Conservation (phyloP, 2,113 vertebrate genomes). For the Pygoscelis antarcticus region DNA sequence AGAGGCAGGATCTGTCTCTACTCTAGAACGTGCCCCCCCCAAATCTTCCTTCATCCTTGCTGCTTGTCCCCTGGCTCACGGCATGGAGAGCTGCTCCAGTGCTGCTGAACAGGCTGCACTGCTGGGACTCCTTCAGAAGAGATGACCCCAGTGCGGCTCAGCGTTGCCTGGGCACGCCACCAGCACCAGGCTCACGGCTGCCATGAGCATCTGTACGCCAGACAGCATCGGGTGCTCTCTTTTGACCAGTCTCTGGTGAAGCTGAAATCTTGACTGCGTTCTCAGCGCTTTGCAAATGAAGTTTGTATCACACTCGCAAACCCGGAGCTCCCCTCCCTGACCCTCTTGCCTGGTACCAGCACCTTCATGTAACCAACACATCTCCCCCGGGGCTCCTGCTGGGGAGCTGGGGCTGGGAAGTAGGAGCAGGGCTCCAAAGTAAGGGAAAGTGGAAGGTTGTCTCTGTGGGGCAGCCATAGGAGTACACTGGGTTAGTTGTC, state of each 20-base stretch:
- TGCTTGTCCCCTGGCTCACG: not conserved
- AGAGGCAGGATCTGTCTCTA: not conserved
- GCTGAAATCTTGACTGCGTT: not conserved
- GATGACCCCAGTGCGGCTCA: rapidly evolving
- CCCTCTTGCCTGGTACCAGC: not conserved
- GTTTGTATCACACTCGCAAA: not conserved
- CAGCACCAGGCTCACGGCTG: not conserved
- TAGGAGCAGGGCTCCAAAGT: not conserved
- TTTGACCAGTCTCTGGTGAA: not conserved
- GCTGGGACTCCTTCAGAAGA: not conserved
- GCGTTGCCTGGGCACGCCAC: rapidly evolving
- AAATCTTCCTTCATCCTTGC: not conserved
- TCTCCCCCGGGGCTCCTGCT: not conserved
- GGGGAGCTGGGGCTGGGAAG: not conserved
- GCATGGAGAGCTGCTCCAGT: not conserved
- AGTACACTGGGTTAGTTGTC: not conserved
- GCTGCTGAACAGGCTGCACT: not conserved
- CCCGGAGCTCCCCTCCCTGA: not conserved
- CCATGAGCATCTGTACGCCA: rapidly evolving
- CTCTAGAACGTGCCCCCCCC: rapidly evolving
- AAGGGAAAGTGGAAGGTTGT: not conserved
- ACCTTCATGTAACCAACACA: not conserved
- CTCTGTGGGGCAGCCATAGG: rapidly evolving
- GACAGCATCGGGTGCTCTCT: rapidly evolving
- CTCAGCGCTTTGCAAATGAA: not conserved